Evolutionary conservation across 2,888 invertebrate genomes (phyloP), one percentile per base, ranked within the genome.

Genomic region (Leptinotarsa haldemani): DNA sequence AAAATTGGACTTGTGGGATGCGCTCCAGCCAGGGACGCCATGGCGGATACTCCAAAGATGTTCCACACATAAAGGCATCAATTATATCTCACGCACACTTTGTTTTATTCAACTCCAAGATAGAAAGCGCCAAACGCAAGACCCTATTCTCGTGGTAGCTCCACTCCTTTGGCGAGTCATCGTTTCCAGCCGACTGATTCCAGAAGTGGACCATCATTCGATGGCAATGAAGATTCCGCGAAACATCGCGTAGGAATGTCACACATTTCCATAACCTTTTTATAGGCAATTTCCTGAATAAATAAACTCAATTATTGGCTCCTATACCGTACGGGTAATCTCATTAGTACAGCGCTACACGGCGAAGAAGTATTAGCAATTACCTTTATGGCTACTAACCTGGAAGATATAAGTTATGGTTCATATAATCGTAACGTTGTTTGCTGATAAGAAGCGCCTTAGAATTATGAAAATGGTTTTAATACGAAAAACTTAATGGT

Each of bases 401-500:
- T 40, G 50, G 52, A 70, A 74, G 70, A 74, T 63, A 70, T 74
- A 74, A 74, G 70, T 74, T 74, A 74, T 67, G 70, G 67, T 56
- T 70, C 74, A 70, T 74, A 74, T 74, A 74, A 74, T 74, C 48
- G 66, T 67, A 74, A 74, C 66, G 63, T 70, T 70, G 65, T 74
- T 74, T 76, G 74, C 71, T 76, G 76, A 76, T 76, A 76, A 76
- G 76, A 63, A 73, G 74, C 70, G 71, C 63, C 65, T 74, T 64
- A 68, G 76, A 72, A 76, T 76, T 71, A 70, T 74, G 71, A 73
- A 77, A 73, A 77, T 74, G 47, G 74, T 76, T 74, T 74, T 68
- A 76, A 76, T 74, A 74, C 52, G 72, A 76, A 76, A 76, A 76
- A 76, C 56, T 76, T 76, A 73, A 76, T 73, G 76, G 71, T 52